These are phyloP conservation scores for Scaptomyza montana DNA, from an alignment of 1,140 invertebrate genomes.

Conservation along the genomic window DNA sequence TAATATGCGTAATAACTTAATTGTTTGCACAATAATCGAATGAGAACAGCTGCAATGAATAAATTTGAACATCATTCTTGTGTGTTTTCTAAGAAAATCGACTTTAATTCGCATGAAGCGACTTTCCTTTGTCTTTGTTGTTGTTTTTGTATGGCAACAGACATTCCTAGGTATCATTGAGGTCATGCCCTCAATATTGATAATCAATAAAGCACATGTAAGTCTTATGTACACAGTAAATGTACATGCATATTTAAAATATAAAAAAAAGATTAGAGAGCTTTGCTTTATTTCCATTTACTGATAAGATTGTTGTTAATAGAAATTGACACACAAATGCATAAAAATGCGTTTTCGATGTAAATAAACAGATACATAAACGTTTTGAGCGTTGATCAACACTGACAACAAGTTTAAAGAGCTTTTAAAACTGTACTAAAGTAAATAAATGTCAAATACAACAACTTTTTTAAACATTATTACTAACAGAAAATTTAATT, in stretches of 20 bases:
- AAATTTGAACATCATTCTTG: neutral
- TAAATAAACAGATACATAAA: neutral
- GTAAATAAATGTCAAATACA: too few species aligned
- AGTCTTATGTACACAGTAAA: neutral
- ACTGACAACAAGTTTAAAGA: neutral
- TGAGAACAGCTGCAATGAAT: slow-evolving; percentile 18
- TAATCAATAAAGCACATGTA: slow-evolving; percentile 27
- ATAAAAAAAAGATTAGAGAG: slow-evolving; percentile 7
- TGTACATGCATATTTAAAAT: slow-evolving; percentile 10
- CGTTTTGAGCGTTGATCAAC: neutral
- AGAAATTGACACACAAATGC: neutral
- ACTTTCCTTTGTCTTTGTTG: slow-evolving; percentile 19
- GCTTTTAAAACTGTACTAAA: neutral
- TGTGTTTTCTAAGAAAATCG: slow-evolving; percentile 4
- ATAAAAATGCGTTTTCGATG: neutral
- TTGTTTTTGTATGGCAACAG: slow-evolving; percentile 7
- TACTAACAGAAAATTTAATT: too few species aligned
- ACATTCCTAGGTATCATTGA: slow-evolving; percentile 23
- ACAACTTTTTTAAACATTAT: too few species aligned
- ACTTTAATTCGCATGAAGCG: neutral
- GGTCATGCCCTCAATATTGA: slow-evolving; percentile 55
- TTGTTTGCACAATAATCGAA: slow-evolving; percentile 19
- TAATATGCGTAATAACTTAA: slow-evolving; percentile 24
- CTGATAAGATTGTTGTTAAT: slow-evolving; percentile 29
- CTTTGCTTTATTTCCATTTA: slow-evolving; percentile 10